Conservation (phyloP, 2,888 invertebrate species). For the Cerastoderma edule region DNA sequence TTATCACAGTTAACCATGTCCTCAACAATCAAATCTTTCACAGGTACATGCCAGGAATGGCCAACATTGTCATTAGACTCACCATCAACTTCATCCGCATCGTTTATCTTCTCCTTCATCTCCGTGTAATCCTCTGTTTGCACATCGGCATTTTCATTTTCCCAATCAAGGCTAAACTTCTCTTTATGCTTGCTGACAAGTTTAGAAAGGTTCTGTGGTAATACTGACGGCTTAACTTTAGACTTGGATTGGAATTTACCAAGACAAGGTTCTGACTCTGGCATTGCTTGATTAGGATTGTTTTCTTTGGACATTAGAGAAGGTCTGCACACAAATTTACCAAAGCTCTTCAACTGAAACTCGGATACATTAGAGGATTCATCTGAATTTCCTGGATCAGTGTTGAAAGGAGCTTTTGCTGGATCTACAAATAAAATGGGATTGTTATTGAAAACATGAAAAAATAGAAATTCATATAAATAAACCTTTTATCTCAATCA, state of each 20-base stretch:
- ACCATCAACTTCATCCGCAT: slow-evolving; percentile 47
- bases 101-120: slow-evolving; percentile 22
- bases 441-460: too few relatives aligned
- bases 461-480: too few relatives aligned
- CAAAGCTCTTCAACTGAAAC: background rate
- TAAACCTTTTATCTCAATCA: too few relatives aligned
- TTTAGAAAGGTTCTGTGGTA: slow-evolving; percentile 38
- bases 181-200: slow-evolving; percentile 42
- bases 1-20: slow-evolving; percentile 37
- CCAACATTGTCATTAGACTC: slow-evolving; percentile 22
- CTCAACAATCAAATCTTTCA: slow-evolving; percentile 43
- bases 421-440: background rate
- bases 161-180: slow-evolving; percentile 23
- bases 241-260: slow-evolving; percentile 37
- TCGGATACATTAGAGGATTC: background rate
- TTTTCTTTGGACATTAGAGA: slow-evolving; percentile 1
- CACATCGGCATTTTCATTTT: background rate
- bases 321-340: background rate
- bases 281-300: background rate
- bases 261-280: slow-evolving; percentile 30
- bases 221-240: slow-evolving; percentile 35
- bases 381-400: background rate
- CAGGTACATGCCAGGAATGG: slow-evolving; percentile 55
- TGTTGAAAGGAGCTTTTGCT: background rate
- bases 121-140: background rate